Conservation (phyloP, 2,888 invertebrate genomes). For the Brachyptera risi region DNA sequence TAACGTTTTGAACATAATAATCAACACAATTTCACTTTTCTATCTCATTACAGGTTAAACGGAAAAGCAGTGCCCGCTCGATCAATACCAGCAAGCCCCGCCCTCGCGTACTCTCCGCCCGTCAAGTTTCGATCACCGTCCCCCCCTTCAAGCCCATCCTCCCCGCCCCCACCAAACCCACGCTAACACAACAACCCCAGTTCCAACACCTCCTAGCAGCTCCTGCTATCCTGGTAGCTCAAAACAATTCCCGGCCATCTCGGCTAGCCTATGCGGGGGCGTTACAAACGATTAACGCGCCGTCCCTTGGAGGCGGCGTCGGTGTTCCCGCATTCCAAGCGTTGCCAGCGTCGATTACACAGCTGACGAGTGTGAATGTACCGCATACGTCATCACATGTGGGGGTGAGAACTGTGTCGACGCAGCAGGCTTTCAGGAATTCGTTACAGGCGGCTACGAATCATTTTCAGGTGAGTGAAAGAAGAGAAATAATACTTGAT, state of each 20-base stretch:
- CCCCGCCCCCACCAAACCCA: conserved; percentile 48
- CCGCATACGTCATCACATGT: background rate
- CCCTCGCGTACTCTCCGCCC: conserved; percentile 46
- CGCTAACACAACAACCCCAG: background rate
- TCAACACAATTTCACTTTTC: no score
- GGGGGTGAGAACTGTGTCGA: conserved; percentile 18
- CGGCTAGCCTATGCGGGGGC: conserved; percentile 27
- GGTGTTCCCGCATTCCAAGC: conserved; percentile 53
- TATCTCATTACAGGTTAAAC: background rate
- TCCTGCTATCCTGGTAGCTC: conserved; percentile 8
- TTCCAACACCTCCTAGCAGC: conserved; percentile 25
- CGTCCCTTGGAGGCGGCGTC: conserved; percentile 38
- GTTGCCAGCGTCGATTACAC: conserved; percentile 54
- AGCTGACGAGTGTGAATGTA: conserved; percentile 49
- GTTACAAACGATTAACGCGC: conserved; percentile 40
- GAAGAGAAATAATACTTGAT: no score
- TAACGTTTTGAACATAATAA: no score
- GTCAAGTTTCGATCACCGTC: conserved; percentile 58
- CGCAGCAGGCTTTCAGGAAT: conserved; percentile 44
- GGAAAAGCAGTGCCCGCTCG: conserved; percentile 12
- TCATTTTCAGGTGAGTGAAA: conserved; percentile 39
- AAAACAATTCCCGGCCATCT: conserved; percentile 24
- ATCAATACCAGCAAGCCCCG: conserved; percentile 11
- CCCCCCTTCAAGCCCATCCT: conserved; percentile 79
- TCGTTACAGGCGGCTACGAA: conserved; percentile 43